Evolutionary conservation across 2,113 vertebrate species (phyloP).

Genomic region (Nibea albiflora): DNA sequence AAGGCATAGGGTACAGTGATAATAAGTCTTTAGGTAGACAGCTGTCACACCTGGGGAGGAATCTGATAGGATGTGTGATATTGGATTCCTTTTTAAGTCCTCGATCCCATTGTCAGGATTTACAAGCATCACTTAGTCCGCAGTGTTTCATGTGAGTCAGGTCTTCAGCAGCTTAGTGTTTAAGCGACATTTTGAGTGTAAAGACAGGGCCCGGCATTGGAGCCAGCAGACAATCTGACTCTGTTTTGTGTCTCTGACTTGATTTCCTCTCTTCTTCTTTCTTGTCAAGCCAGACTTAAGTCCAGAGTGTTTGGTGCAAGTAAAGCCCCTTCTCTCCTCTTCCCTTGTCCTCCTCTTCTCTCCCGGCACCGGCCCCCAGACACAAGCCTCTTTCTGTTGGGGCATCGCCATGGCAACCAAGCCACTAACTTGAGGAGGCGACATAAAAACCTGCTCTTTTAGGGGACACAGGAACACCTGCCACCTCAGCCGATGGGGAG

Average conservation of each 20-base stretch:
- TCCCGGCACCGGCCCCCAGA: constrained; percentile 84
- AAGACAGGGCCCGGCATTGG: constrained; percentile 33
- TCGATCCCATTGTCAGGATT: constrained; percentile 56
- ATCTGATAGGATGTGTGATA: constrained; percentile 68
- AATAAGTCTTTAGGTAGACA: constrained; percentile 59
- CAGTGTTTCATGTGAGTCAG: constrained; percentile 32
- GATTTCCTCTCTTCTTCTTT: constrained; percentile 67
- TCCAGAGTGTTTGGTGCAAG: constrained; percentile 59
- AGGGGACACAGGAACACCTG: constrained; percentile 85
- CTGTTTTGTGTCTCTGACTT: constrained; percentile 75
- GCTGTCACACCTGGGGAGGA: constrained; percentile 73
- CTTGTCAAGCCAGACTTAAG: constrained; percentile 59
- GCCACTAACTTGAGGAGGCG: constrained; percentile 86
- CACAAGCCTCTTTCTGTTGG: constrained; percentile 89
- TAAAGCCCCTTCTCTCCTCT: constrained; percentile 74
- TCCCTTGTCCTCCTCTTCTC: constrained; percentile 76
- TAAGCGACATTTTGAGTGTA: constrained; percentile 30
- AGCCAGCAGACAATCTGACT: constrained; percentile 65
- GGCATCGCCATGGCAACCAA: constrained; percentile 85
- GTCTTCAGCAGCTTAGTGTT: constrained; percentile 51
- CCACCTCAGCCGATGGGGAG: constrained; percentile 80
- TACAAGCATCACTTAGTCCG: constrained; percentile 66
- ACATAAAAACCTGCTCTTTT: constrained; percentile 88
- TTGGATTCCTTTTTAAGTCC: constrained; percentile 57
- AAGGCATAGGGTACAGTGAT: constrained; percentile 41